Conservation (phyloP, 2,797 vertebrate genomes). For the Eospalax fontanierii region DNA sequence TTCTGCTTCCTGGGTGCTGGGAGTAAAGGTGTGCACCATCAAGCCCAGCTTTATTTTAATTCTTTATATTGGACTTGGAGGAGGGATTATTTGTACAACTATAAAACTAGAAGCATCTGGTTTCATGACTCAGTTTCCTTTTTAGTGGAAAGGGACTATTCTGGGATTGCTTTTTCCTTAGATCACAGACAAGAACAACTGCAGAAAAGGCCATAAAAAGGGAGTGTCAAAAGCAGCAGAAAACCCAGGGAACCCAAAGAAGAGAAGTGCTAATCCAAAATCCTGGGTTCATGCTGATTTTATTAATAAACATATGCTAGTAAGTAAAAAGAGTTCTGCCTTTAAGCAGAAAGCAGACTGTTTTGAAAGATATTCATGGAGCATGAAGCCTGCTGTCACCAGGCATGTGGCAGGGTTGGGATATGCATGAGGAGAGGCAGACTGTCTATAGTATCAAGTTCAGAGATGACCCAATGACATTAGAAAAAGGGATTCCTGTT, state of each 20-base stretch:
- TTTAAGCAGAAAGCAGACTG: neutral
- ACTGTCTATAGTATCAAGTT: neutral
- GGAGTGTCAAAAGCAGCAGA: neutral
- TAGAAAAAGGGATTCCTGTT: neutral
- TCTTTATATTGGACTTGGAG: constrained; percentile 13
- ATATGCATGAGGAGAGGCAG: neutral
- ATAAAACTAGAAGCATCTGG: neutral
- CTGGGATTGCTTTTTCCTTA: neutral
- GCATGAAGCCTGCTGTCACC: neutral
- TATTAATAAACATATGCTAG: neutral
- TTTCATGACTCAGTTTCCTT: neutral
- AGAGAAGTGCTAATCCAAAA: neutral
- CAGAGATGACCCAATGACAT: neutral
- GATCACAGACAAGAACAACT: neutral
- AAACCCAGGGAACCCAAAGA: neutral
- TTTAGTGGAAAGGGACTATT: neutral
- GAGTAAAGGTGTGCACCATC: too few relatives aligned
- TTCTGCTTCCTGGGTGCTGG: too few relatives aligned
- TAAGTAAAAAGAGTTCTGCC: neutral
- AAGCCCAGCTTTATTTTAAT: neutral
- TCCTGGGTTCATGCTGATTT: neutral
- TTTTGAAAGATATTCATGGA: neutral
- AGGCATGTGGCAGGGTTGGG: neutral
- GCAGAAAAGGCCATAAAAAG: neutral
- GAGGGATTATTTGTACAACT: neutral